Conservation (phyloP, 2,888 invertebrate genomes). For the Lysandra bellargus region DNA sequence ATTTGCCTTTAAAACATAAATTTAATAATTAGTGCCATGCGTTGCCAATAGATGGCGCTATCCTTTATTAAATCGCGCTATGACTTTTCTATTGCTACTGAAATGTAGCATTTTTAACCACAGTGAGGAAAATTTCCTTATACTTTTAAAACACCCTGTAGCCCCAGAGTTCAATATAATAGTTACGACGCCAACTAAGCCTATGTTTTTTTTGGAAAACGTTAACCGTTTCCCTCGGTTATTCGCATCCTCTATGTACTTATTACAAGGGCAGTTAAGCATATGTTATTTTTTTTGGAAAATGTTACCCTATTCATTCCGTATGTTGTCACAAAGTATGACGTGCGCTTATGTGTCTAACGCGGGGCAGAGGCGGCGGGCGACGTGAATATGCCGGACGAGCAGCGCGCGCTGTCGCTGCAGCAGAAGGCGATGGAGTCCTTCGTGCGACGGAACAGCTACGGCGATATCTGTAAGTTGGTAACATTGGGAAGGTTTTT, state of each 20-base stretch:
- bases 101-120: neutral
- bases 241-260: too few relatives aligned
- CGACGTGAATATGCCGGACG: slow-evolving; percentile 74
- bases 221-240: too few relatives aligned
- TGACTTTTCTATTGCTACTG: neutral
- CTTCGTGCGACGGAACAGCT: slow-evolving; percentile 86
- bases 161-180: neutral
- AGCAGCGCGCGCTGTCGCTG: slow-evolving; percentile 76
- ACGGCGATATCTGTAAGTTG: slow-evolving; percentile 85
- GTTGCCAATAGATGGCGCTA: neutral
- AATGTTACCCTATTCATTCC: neutral
- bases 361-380: slow-evolving; percentile 61
- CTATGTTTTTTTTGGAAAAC: too few relatives aligned
- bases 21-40: neutral
- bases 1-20: neutral
- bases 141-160: neutral
- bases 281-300: neutral
- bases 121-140: neutral
- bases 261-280: too few relatives aligned
- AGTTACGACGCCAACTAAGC: too few relatives aligned
- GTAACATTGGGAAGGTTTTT: neutral
- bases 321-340: slow-evolving; percentile 39
- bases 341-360: slow-evolving; percentile 49
- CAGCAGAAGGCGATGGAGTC: slow-evolving; percentile 82
- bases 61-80: neutral